Conservation (phyloP, 2,888 invertebrate genomes). For the Tachystola acroxantha region DNA sequence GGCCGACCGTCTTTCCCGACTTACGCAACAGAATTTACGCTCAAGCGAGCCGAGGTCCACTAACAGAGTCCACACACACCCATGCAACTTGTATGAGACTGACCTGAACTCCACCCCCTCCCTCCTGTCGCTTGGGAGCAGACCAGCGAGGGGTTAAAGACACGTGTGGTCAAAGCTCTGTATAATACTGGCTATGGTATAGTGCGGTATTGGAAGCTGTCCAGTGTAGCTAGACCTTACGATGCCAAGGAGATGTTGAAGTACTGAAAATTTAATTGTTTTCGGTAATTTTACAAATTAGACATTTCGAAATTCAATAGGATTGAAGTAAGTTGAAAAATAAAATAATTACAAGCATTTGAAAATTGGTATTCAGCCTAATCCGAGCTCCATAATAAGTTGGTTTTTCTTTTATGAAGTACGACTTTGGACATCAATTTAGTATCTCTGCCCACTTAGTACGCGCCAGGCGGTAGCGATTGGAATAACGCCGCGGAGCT, state of each 20-base stretch:
- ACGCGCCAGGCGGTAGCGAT: no score
- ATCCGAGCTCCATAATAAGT: no score
- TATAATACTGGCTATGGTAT: slow-evolving; percentile 68
- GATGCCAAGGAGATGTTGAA: slow-evolving; percentile 21
- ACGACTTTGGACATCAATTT: no score
- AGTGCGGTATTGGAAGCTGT: slow-evolving; percentile 61
- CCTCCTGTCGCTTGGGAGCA: slow-evolving; percentile 26
- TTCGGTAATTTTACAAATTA: no score
- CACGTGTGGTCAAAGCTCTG: slow-evolving; percentile 64
- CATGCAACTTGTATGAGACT: slow-evolving; percentile 65
- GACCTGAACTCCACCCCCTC: slow-evolving; percentile 35
- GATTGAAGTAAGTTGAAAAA: no score
- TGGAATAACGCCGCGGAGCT: no score
- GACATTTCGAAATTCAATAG: no score
- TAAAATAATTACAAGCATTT: no score
- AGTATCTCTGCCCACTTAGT: no score
- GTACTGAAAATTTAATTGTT: no score
- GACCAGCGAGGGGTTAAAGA: slow-evolving; percentile 45
- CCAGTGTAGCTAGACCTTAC: slow-evolving; percentile 38
- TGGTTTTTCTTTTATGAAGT: no score
- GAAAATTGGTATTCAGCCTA: no score
- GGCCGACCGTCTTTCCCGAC: slow-evolving; percentile 69
- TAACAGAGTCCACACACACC: slow-evolving; percentile 68
- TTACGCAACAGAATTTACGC: slow-evolving; percentile 77
- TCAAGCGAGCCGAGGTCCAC: slow-evolving; percentile 69